Evolutionary conservation across 2,797 vertebrate species (phyloP).

Genomic region (Pantherophis alleghaniensis): DNA sequence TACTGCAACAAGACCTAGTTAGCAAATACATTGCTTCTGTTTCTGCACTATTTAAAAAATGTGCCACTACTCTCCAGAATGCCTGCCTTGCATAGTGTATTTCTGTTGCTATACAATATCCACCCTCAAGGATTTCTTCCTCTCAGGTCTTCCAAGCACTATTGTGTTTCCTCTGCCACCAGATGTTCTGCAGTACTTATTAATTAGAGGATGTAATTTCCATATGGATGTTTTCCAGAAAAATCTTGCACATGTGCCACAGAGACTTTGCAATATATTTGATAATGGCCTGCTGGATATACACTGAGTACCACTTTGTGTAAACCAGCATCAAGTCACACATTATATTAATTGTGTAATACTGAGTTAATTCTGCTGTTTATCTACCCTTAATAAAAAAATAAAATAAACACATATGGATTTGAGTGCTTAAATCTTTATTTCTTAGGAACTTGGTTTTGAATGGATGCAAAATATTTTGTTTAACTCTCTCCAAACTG

Average conservation of each 20-base stretch:
- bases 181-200: neutral
- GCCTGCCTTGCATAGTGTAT: neutral
- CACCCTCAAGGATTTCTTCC: neutral
- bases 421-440: neutral
- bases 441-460: neutral
- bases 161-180: neutral
- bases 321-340: neutral
- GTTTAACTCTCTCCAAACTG: neutral
- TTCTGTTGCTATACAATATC: neutral
- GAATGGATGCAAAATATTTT: neutral
- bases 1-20: neutral
- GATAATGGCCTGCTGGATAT: neutral
- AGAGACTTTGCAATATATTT: neutral
- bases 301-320: neutral
- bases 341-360: neutral
- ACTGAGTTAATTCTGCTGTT: neutral
- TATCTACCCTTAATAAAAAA: neutral
- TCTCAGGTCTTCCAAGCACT: neutral
- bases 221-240: neutral
- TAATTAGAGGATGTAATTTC: neutral
- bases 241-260: neutral
- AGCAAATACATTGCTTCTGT: neutral
- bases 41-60: neutral
- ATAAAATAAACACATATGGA: neutral
- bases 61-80: neutral